These are phyloP conservation scores for Tricholauxania praeusta DNA, from an alignment of 2,888 invertebrate species.

Conservation along the genomic window DNA sequence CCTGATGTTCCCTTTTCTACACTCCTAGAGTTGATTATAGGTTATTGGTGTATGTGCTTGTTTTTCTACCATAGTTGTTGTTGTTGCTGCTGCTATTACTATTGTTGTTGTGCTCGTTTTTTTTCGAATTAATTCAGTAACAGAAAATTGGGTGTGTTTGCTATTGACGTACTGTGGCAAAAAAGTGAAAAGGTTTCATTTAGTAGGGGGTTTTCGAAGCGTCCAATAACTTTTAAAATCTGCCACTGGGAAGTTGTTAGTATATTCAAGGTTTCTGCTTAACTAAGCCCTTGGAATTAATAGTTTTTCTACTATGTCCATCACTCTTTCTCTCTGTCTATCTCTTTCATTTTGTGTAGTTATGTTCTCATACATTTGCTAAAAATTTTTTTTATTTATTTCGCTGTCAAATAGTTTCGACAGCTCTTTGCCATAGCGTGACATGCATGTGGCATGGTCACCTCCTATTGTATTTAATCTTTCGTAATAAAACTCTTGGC, in stretches of 20 bases:
- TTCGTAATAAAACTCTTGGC: neutral
- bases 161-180: conserved; percentile 17
- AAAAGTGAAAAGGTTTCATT: conserved; percentile 29
- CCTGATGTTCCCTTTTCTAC: too few relatives aligned
- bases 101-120: too few relatives aligned
- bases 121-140: conserved; percentile 14
- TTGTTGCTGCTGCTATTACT: neutral
- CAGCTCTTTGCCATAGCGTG: conserved; percentile 57
- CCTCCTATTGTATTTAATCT: conserved; percentile 39
- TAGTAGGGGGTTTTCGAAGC: too few relatives aligned
- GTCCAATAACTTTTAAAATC: too few relatives aligned
- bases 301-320: too few relatives aligned
- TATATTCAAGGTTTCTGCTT: too few relatives aligned
- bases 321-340: too few relatives aligned
- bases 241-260: too few relatives aligned
- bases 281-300: too few relatives aligned
- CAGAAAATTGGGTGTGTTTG: conserved; percentile 35
- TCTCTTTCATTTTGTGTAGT: too few relatives aligned
- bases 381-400: conserved; percentile 52
- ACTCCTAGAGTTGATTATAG: conserved; percentile 28
- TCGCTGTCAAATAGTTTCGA: conserved; percentile 62
- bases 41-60: conserved; percentile 27
- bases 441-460: conserved; percentile 53
- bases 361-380: too few relatives aligned
- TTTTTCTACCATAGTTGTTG: conserved; percentile 24